phyloP scores from a whole-genome alignment of 2,888 invertebrate species.

The Dasypolia templi region DNA sequence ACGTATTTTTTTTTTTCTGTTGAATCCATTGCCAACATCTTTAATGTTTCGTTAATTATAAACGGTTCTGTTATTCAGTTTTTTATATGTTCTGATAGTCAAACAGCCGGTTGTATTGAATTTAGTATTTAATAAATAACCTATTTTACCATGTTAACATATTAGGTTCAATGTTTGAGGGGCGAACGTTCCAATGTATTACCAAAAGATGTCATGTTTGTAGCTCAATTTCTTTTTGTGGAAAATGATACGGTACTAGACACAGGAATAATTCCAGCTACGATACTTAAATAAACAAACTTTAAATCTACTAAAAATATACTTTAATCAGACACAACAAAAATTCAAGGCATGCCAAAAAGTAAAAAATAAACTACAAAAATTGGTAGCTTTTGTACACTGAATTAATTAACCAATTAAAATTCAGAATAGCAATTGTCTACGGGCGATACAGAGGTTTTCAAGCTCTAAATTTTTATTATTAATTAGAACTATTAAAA shows the following conservation, averaged over 20 bases:
- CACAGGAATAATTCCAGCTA: neutral
- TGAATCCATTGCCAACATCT: conserved; percentile 76
- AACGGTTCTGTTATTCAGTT: conserved; percentile 68
- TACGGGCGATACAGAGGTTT: neutral
- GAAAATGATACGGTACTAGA: conserved; percentile 17
- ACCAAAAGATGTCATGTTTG: conserved; percentile 10
- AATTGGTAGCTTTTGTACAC: neutral
- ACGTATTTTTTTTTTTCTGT: conserved; percentile 59
- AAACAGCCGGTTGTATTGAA: conserved; percentile 33
- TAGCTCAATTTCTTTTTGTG: conserved; percentile 31
- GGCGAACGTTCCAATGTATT: neutral
- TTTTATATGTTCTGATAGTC: conserved; percentile 62
- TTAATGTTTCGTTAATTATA: conserved; percentile 79
- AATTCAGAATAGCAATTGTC: conserved; percentile 1
- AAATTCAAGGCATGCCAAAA: neutral
- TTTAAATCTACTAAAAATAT: conserved; percentile 16
- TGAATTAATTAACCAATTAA: neutral
- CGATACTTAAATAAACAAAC: conserved; percentile 33
- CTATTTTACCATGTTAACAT: conserved; percentile 15
- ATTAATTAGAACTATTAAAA: neutral
- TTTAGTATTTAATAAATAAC: conserved; percentile 29
- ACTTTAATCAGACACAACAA: neutral
- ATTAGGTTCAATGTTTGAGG: conserved; percentile 10
- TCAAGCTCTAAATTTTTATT: neutral
- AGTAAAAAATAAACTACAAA: conserved; percentile 12